phyloP scores from a whole-genome alignment of 1,140 invertebrate genomes.

The Drosophila kikkawai region DNA sequence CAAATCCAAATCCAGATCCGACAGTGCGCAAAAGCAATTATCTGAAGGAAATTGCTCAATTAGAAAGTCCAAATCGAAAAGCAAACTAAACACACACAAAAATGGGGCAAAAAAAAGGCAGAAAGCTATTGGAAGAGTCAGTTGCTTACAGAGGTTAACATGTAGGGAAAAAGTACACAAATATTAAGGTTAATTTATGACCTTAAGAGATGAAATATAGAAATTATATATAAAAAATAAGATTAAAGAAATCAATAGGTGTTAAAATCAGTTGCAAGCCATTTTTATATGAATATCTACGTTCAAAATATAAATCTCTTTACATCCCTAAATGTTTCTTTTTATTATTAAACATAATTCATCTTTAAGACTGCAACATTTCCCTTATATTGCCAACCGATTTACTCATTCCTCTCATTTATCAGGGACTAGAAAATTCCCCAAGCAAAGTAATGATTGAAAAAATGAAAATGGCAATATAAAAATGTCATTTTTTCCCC shows the following conservation, averaged over 20 bases:
- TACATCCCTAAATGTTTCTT: no score
- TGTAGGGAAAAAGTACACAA: neutral
- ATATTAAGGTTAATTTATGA: neutral
- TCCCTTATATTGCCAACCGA: no score
- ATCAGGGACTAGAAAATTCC: neutral
- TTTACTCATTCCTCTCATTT: neutral
- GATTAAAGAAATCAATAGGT: no score
- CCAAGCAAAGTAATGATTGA: neutral
- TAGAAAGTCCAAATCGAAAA: conserved; percentile 68
- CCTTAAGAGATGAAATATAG: no score
- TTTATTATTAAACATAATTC: no score
- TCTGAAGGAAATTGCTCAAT: conserved; percentile 73
- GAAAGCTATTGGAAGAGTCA: neutral
- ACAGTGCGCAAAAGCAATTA: conserved; percentile 68
- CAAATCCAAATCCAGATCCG: conserved; percentile 32
- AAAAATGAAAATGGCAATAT: conserved; percentile 14
- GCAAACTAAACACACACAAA: conserved; percentile 38
- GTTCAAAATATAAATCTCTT: no score
- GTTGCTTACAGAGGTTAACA: neutral
- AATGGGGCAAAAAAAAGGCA: neutral
- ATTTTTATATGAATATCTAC: no score
- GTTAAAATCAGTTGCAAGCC: no score
- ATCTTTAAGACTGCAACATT: no score
- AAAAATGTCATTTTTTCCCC: conserved; percentile 4
- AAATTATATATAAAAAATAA: no score